These are phyloP conservation scores for Toxonevra muliebris DNA, from an alignment of 2,888 invertebrate species.

Conservation along the genomic window DNA sequence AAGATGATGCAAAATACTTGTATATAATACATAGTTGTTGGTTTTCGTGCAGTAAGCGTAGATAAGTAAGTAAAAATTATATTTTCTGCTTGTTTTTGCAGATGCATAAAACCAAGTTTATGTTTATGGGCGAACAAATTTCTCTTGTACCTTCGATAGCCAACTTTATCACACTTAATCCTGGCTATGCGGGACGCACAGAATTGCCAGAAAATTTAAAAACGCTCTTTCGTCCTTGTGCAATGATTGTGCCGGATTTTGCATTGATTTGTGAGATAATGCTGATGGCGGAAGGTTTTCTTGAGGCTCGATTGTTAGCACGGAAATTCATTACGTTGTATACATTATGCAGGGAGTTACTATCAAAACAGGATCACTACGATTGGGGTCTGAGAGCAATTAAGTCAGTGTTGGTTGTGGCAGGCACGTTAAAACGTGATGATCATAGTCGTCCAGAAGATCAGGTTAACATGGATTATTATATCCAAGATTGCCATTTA, in stretches of 20 bases:
- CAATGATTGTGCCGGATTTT: slow-evolving; percentile 98
- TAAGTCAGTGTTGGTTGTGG: slow-evolving; percentile 94
- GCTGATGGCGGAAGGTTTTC: slow-evolving; percentile 96
- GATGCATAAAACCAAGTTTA: slow-evolving; percentile 79
- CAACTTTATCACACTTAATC: slow-evolving; percentile 97
- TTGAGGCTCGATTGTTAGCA: slow-evolving; percentile 89
- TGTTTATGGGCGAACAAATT: slow-evolving; percentile 87
- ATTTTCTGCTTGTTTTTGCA: slow-evolving; percentile 43
- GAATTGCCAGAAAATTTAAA: slow-evolving; percentile 83
- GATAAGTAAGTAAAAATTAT: background rate
- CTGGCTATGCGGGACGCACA: slow-evolving; percentile 93
- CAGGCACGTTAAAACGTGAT: slow-evolving; percentile 87
- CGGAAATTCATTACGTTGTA: slow-evolving; percentile 96
- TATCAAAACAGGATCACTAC: slow-evolving; percentile 96
- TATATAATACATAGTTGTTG: background rate
- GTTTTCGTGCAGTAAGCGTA: background rate
- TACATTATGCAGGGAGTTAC: slow-evolving; percentile 86
- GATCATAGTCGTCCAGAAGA: slow-evolving; percentile 86
- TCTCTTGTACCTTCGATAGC: slow-evolving; percentile 81
- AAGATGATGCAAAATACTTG: background rate
- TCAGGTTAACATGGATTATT: slow-evolving; percentile 66
- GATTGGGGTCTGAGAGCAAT: slow-evolving; percentile 98
- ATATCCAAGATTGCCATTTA: background rate
- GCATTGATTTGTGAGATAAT: slow-evolving; percentile 97
- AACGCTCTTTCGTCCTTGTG: slow-evolving; percentile 79